Conservation (phyloP, 2,797 vertebrate genomes). For the Neosilurus hyrtlii region DNA sequence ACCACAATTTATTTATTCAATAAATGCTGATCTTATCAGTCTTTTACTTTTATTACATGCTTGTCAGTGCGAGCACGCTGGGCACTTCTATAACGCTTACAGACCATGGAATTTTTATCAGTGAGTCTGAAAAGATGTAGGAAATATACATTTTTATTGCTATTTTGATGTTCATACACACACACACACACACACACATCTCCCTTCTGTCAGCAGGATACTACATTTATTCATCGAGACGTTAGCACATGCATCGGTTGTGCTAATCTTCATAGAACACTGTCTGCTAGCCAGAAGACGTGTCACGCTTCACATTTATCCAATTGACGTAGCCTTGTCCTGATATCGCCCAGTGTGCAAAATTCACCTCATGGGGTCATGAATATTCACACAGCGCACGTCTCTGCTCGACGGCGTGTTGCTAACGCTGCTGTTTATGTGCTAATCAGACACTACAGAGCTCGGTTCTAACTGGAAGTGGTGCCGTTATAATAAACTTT, state of each 20-base stretch:
- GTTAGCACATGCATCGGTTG: conserved; percentile 32
- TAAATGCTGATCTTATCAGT: not conserved
- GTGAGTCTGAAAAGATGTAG: not conserved
- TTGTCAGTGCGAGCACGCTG: not conserved
- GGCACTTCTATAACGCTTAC: not conserved
- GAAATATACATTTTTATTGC: not conserved
- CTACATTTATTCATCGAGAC: not conserved
- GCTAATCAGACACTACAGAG: conserved; percentile 12
- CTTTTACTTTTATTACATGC: not conserved
- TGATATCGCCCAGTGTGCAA: conserved; percentile 25
- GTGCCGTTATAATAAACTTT: not conserved
- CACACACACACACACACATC: not conserved
- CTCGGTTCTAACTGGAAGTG: conserved; percentile 9
- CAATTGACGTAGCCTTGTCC: not conserved
- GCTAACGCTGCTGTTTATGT: conserved; percentile 28
- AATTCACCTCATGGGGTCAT: conserved; percentile 35
- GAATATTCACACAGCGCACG: conserved; percentile 28
- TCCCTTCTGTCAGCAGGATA: not conserved
- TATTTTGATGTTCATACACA: not conserved
- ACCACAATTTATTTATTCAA: not conserved
- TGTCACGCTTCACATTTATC: conserved; percentile 20
- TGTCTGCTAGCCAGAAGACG: not conserved
- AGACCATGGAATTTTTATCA: not conserved
- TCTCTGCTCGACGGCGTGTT: conserved; percentile 1
- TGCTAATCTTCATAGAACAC: conserved; percentile 22